Evolutionary conservation across 2,888 invertebrate genomes (phyloP), one percentile per base, ranked within the genome.

Genomic region (Emmelina monodactyla): DNA sequence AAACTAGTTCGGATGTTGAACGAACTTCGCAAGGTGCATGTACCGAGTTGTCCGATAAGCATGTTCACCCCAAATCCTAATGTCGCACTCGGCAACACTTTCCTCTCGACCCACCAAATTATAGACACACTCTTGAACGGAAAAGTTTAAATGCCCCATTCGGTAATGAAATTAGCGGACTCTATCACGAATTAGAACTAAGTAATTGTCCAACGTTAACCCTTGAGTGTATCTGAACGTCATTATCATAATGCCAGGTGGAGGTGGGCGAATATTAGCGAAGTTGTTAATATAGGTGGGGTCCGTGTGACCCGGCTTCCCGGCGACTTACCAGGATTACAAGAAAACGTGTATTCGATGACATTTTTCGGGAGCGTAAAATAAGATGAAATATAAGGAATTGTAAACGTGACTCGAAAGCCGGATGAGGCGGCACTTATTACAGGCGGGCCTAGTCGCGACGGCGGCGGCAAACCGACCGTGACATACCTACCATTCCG

Each of bases 311-410:
- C n/a, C n/a, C n/a, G n/a, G n/a, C n/a, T n/a, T n/a, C n/a, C n/a
- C 19, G n/a, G n/a, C 68, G 75, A 75, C 76, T 78, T 75, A 76
- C 70, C 65, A 73, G 76, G 76, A 78, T 79, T 79, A 79, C 71
- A 68, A 62, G 70, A 71, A 79, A 78, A 78, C 78, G 78, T 72
- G 78, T 78, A 78, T 79, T 79, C 78, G 78, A 79, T 79, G 79
- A 75, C 79, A 78, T 79, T 79, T 78, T 78, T 75, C 67, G 72
- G 65, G 68, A 58, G 66, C 67, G 69, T 69, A 63, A 68, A 72
- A 78, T 76, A 78, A 78, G 75, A 79, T 75, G 78, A 78, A 76
- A 78, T 75, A 78, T 79, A 78, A 73, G 76, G 66, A 78, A 79
- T 75, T 76, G 62, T 71, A 61, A 62, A 78, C 79, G 79, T 79